A percentile compares a stretch with the other conserved stretches of the same genome.
Conservation (phyloP, 2,113 vertebrate species). For the Dendrocopos noguchii region DNA sequence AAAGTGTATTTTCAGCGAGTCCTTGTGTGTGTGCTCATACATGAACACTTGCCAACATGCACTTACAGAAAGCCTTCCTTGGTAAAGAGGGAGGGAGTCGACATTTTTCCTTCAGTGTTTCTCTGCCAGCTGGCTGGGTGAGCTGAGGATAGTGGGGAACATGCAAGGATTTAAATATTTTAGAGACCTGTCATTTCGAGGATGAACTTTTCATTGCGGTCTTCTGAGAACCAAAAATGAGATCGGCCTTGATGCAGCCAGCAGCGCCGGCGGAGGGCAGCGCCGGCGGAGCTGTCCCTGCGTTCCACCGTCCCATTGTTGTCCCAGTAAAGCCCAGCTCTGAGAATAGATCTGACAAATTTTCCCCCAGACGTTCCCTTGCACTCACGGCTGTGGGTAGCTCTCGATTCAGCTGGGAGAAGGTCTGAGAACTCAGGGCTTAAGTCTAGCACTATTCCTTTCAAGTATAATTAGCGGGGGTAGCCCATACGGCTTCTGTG, state of each 20-base stretch:
- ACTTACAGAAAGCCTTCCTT: conserved; percentile 13
- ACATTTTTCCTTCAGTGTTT: conserved; percentile 24
- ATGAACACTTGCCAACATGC: not conserved
- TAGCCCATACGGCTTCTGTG: not conserved
- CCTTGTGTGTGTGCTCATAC: conserved; percentile 24
- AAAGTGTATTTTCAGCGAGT: conserved; percentile 14
- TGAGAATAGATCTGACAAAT: not conserved
- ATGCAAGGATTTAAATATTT: conserved; percentile 62
- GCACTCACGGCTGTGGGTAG: rapidly evolving
- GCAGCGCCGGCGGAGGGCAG: too few species aligned
- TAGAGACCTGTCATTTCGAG: conserved; percentile 45
- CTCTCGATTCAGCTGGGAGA: not conserved
- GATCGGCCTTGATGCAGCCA: not conserved
- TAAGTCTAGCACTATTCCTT: not conserved
- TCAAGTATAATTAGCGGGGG: not conserved
- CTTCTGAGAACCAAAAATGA: not conserved
- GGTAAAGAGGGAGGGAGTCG: not conserved
- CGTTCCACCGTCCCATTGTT: not conserved
- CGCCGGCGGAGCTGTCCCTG: not conserved
- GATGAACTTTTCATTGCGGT: conserved; percentile 36
- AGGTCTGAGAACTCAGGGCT: not conserved
- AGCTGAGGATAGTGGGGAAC: conserved; percentile 62
- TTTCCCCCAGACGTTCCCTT: not conserved
- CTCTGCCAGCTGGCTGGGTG: conserved; percentile 59
- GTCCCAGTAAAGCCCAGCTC: not conserved